Evolutionary conservation across 2,113 vertebrate genomes (phyloP).

Genomic region (Noturus placidus): DNA sequence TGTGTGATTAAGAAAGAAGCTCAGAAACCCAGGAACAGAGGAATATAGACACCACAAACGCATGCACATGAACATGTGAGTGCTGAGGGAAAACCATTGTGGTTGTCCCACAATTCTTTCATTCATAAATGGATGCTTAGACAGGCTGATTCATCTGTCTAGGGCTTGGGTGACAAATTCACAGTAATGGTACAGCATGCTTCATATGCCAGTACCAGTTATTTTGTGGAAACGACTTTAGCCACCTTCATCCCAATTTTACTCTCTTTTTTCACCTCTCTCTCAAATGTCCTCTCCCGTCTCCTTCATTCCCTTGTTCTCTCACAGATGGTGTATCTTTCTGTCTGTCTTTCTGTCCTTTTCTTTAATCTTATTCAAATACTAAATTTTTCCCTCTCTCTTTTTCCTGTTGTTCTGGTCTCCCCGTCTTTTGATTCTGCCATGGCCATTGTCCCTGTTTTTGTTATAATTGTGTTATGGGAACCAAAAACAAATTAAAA

Average conservation of each 20-base stretch:
- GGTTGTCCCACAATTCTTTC: slow-evolving; percentile 33
- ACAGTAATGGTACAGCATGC: slow-evolving; percentile 46
- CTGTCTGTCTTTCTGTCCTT: slow-evolving; percentile 31
- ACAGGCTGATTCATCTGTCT: slow-evolving; percentile 54
- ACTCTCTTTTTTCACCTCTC: not conserved
- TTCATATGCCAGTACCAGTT: slow-evolving; percentile 48
- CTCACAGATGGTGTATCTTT: slow-evolving; percentile 3
- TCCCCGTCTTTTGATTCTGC: not conserved
- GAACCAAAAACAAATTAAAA: slow-evolving; percentile 8
- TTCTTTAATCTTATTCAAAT: slow-evolving; percentile 23
- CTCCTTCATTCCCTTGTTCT: not conserved
- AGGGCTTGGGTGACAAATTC: slow-evolving; percentile 53
- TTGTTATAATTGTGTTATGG: not conserved
- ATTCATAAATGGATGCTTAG: slow-evolving; percentile 43
- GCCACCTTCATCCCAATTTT: slow-evolving; percentile 4
- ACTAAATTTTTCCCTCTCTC: not conserved
- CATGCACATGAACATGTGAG: not conserved
- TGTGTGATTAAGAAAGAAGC: slow-evolving; percentile 10
- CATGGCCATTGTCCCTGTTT: not conserved
- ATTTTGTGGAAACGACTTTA: slow-evolving; percentile 29
- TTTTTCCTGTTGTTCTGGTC: not conserved
- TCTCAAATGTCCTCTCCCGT: slow-evolving; percentile 25
- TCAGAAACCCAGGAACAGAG: not conserved
- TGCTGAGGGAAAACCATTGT: slow-evolving; percentile 14
- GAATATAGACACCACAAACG: not conserved